Conservation (phyloP, 2,113 vertebrate species). For the Scytalopus superciliaris region DNA sequence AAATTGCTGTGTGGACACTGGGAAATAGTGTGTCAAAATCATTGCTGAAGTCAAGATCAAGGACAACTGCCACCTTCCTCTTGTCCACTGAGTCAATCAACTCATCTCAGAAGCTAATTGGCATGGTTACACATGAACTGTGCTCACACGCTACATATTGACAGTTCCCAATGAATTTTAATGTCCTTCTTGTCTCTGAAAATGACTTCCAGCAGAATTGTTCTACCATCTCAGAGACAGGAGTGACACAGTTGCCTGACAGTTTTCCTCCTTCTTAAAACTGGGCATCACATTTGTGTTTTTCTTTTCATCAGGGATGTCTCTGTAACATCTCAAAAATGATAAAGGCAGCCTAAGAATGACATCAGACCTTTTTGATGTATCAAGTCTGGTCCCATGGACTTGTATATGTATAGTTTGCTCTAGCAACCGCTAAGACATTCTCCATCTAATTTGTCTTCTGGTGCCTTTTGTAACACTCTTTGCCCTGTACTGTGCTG, state of each 20-base stretch:
- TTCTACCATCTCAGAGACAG: neutral
- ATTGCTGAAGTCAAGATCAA: neutral
- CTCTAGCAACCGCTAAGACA: neutral
- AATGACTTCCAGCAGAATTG: neutral
- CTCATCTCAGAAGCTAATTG: neutral
- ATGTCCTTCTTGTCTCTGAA: neutral
- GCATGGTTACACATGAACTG: neutral
- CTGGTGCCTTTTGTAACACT: neutral
- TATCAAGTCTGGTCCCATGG: neutral
- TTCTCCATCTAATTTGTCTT: neutral
- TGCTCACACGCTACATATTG: neutral
- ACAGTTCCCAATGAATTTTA: neutral
- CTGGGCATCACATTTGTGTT: neutral
- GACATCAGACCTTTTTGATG: neutral
- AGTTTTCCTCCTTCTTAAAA: neutral
- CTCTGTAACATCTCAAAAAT: neutral
- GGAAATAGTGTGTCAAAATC: neutral
- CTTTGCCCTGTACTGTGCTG: neutral
- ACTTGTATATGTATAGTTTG: neutral
- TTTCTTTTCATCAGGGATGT: neutral
- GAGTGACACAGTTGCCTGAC: neutral
- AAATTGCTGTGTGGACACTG: neutral
- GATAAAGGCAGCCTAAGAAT: neutral
- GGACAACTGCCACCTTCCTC: neutral
- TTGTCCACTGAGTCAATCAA: neutral